Percentiles rank a stretch among this genome's conserved stretches.
These are phyloP conservation scores for Hirtodrosophila alboralis DNA, from an alignment of 2,888 invertebrate genomes.

Conservation along the genomic window DNA sequence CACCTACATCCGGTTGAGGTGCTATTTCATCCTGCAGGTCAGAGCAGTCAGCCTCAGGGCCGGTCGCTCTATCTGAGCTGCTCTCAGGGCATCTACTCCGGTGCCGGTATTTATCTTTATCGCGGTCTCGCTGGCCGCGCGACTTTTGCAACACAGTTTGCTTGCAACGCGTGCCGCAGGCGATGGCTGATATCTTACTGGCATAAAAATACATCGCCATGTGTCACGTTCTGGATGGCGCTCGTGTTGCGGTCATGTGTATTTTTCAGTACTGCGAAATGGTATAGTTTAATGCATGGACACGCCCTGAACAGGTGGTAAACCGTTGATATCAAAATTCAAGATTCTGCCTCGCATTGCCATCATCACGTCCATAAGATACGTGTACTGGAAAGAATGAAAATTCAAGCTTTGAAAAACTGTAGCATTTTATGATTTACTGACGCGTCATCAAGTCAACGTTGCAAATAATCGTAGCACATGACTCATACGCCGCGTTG, in stretches of 20 bases:
- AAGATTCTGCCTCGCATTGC: constrained; percentile 11
- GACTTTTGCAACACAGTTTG: constrained; percentile 83
- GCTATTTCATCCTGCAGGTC: constrained; percentile 11
- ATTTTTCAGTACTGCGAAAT: constrained; percentile 19
- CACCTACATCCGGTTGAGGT: constrained; percentile 16
- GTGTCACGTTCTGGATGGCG: constrained; percentile 82
- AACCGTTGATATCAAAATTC: constrained; percentile 15
- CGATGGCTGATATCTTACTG: constrained; percentile 84
- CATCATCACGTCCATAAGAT: constrained; percentile 16
- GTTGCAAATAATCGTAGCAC: constrained; percentile 37
- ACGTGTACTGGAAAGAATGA: constrained; percentile 25
- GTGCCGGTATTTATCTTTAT: constrained; percentile 60
- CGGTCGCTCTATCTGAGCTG: constrained; percentile 27
- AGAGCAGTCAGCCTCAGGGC: constrained; percentile 46
- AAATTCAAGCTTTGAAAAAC: constrained; percentile 13
- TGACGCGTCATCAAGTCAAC: constrained; percentile 43
- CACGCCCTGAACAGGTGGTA: constrained; percentile 47
- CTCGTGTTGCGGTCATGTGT: constrained; percentile 73
- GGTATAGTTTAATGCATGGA: constrained; percentile 37
- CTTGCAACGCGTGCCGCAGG: constrained; percentile 84
- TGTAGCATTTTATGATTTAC: constrained; percentile 32
- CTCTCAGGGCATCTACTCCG: constrained; percentile 4
- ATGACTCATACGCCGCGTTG: constrained; percentile 57
- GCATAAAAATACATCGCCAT: constrained; percentile 85
- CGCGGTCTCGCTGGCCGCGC: constrained; percentile 81